These are phyloP conservation scores for Pitangus sulphuratus DNA, from an alignment of 2,797 vertebrate genomes.

Conservation along the genomic window DNA sequence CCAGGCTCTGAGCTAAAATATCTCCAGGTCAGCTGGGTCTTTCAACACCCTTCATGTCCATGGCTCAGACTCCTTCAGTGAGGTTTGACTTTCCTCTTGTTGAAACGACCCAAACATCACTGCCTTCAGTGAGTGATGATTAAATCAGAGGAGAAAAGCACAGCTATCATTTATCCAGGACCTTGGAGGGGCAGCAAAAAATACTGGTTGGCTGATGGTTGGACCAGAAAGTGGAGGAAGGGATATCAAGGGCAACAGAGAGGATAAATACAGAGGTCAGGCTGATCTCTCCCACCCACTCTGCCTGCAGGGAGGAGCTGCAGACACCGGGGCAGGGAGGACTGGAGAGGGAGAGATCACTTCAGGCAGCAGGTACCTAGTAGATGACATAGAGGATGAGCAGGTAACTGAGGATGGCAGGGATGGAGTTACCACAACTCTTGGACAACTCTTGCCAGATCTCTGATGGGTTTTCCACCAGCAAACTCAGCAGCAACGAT, in stretches of 20 bases:
- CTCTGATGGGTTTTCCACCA: neutral
- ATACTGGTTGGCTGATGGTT: neutral
- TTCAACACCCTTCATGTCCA: neutral
- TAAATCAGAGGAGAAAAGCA: neutral
- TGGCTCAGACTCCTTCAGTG: accelerated
- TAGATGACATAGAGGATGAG: neutral
- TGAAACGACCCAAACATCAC: neutral
- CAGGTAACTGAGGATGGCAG: neutral
- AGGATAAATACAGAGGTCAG: neutral
- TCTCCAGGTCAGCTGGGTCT: neutral
- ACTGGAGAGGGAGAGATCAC: neutral
- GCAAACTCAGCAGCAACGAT: neutral
- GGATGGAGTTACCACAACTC: neutral
- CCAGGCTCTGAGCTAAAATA: neutral
- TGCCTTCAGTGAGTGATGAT: neutral
- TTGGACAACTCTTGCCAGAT: neutral
- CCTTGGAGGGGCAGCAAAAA: neutral
- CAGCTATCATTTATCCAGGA: neutral
- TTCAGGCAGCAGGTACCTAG: neutral
- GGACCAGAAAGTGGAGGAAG: neutral
- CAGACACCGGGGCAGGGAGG: neutral
- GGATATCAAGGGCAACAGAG: neutral
- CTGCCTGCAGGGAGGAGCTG: neutral
- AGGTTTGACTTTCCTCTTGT: neutral
- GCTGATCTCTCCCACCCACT: neutral